A percentile compares a stretch with the other conserved stretches of the same genome.
phyloP scores from a whole-genome alignment of 2,797 vertebrate genomes.

The Nothura maculosa region DNA sequence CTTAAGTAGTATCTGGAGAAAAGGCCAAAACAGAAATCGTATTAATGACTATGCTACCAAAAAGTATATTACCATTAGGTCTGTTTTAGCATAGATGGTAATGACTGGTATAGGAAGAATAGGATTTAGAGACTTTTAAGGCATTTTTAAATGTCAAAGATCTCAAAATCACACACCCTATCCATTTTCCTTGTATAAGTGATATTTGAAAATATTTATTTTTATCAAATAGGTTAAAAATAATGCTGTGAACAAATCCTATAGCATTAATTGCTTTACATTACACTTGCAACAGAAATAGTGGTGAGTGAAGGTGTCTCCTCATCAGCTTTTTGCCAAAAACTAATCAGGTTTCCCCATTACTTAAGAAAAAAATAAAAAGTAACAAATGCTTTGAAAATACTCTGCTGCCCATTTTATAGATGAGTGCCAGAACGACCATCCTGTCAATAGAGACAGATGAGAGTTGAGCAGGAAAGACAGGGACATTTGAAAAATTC shows the following conservation, averaged over 20 bases:
- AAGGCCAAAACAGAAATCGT: neutral
- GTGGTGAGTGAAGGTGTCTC: neutral
- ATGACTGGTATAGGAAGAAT: neutral
- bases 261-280: neutral
- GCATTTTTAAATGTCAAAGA: neutral
- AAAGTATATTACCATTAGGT: neutral
- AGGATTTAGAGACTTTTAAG: neutral
- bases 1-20: neutral
- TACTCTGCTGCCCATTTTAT: neutral
- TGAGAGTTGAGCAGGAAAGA: neutral
- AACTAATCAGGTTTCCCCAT: neutral
- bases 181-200: neutral
- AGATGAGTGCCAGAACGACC: neutral
- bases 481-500: neutral
- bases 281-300: neutral
- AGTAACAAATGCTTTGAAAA: neutral
- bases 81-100: neutral
- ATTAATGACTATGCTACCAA: neutral
- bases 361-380: neutral
- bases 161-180: neutral
- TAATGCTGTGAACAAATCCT: neutral
- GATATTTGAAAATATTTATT: neutral
- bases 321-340: neutral
- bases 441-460: neutral
- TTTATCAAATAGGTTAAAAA: neutral